phyloP scores from a whole-genome alignment of 2,888 invertebrate species.

The Sphaerophoria rueppellii region DNA sequence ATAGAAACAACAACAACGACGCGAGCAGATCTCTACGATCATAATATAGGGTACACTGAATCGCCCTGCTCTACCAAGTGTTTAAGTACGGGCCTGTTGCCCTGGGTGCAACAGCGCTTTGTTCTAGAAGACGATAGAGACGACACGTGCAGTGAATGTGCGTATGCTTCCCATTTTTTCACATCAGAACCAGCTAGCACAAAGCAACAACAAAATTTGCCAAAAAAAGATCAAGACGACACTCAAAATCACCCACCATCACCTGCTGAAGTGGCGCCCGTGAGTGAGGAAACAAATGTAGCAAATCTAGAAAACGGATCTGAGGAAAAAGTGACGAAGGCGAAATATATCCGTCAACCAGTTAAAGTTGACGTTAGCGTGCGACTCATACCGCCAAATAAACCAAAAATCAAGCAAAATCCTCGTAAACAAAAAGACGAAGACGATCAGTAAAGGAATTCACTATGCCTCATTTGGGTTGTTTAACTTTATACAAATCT shows the following conservation, averaged over 20 bases:
- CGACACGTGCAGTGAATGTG: slow-evolving; percentile 53
- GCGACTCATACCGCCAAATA: slow-evolving; percentile 86
- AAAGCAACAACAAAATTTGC: slow-evolving; percentile 43
- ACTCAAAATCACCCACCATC: background rate
- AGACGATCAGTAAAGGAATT: slow-evolving; percentile 40
- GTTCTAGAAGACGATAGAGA: slow-evolving; percentile 76
- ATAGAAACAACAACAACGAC: slow-evolving; percentile 69
- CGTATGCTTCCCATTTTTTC: slow-evolving; percentile 66
- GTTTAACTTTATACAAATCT: slow-evolving; percentile 44
- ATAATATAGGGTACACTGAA: slow-evolving; percentile 52
- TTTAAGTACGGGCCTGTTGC: slow-evolving; percentile 80
- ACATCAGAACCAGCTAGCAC: slow-evolving; percentile 28
- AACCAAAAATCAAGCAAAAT: slow-evolving; percentile 79
- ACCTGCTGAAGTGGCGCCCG: background rate
- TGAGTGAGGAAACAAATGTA: slow-evolving; percentile 12
- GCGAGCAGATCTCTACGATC: slow-evolving; percentile 59
- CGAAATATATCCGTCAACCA: slow-evolving; percentile 81
- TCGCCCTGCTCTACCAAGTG: slow-evolving; percentile 45
- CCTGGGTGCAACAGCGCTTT: slow-evolving; percentile 81
- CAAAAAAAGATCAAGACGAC: slow-evolving; percentile 7
- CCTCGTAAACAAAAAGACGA: slow-evolving; percentile 19
- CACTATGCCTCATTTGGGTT: slow-evolving; percentile 46
- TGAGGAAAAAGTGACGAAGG: slow-evolving; percentile 71
- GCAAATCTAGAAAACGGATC: slow-evolving; percentile 54
- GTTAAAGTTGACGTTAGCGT: slow-evolving; percentile 91